Conservation (phyloP, 92 coral and sea anemone species). For the Porites rus region DNA sequence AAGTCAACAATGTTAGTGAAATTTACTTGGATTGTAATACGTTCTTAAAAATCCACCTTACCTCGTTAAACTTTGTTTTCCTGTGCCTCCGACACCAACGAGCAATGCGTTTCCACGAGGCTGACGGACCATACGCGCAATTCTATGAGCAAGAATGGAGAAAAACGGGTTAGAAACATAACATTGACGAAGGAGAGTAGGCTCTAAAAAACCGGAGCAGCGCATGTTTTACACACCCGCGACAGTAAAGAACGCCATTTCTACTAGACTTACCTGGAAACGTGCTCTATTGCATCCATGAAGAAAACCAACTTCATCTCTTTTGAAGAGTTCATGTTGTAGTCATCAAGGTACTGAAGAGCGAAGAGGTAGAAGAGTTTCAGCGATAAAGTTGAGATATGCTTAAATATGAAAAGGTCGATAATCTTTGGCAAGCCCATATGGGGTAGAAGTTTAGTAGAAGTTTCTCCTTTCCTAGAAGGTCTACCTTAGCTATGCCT, state of each 20-base stretch:
- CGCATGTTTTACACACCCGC: too few species aligned
- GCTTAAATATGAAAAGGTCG: too few species aligned
- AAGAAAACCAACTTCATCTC: slow-evolving; percentile 99
- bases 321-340: slow-evolving; percentile 96
- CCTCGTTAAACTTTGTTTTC: slow-evolving; percentile 98
- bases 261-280: slow-evolving; percentile 75
- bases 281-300: slow-evolving; percentile 99
- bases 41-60: neutral
- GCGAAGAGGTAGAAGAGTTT: neutral
- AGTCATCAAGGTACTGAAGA: slow-evolving; percentile 90
- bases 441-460: too few species aligned
- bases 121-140: slow-evolving; percentile 99
- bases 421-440: too few species aligned
- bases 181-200: neutral
- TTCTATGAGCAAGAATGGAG: slow-evolving; percentile 46
- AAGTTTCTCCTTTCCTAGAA: too few species aligned
- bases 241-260: too few species aligned
- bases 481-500: too few species aligned
- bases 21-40: too few species aligned
- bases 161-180: neutral
- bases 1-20: too few species aligned
- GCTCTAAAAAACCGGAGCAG: neutral
- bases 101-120: slow-evolving; percentile 97
- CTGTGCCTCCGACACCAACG: slow-evolving; percentile 99
- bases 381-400: too few species aligned